Evolutionary conservation across 2,797 vertebrate genomes (phyloP), one percentile per base, ranked within the genome.

Genomic region (Pseudopleuronectes americanus): DNA sequence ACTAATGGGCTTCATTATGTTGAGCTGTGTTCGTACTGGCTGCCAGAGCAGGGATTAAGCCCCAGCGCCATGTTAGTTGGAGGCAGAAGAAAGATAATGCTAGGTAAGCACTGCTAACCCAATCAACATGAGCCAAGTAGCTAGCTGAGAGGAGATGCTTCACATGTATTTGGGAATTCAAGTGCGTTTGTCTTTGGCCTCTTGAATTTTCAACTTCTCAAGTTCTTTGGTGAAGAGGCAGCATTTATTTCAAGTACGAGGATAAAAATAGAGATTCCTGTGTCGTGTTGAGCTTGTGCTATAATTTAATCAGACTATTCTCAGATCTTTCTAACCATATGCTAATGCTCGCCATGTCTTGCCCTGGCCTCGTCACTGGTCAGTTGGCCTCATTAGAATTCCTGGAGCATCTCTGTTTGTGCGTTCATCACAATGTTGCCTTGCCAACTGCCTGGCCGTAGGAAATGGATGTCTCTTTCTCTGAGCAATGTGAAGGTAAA

Each of bases 1-100:
- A 83, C 89, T 93, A 92, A 94, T 93, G 81, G 92, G 89, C 86
- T 91, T 93, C 85, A 93, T 92, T 93, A 92, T 90, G 81, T 85
- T 78, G 76, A 86, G 86, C 83, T 89, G 81, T 81, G 79, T 91
- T 87, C 83, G 64, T 81, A 78, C 78, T 75, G 81, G 74, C 84
- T 85, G 76, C 84, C 83, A 87, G 86, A 85, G 84, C 73, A 43
- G 64, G 90, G 89, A 90, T 92, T 91, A 91, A 45, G 86, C 81
- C 47, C 54, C 54, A 82, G 80, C 63, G 19, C 84, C 14, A 13
- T 83, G 83, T 88, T 90, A 79, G 78, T 74, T 88, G 82, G 86
- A 88, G 85, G 77, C 85, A 71, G 64, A 84, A 84, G 83, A 87
- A 88, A 74, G 80, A 84, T 71, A 80, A 69, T 85, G 66, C 68